Base-by-base conservation (phyloP, 2,113 vertebrate species). In the Gymnobelideus leadbeateri region DNA sequence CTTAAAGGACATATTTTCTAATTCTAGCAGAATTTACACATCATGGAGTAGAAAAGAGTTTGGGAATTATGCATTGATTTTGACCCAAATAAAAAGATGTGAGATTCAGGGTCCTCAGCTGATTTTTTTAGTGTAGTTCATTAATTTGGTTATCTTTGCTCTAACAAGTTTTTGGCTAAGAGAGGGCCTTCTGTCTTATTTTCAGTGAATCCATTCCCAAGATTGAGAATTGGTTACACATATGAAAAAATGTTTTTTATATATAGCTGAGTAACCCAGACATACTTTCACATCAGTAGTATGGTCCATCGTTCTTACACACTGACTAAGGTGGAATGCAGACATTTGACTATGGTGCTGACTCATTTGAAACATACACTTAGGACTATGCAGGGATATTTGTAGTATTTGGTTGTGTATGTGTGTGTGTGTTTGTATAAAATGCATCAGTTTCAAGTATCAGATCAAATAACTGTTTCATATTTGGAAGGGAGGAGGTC, bases 1-100 rank as follows among this genome's bases (percentile, higher is more conserved):
- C 14, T 43, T 43, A 43, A 84, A n/a, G n/a, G 16, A 23, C n/a
- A 21, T 61, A 52, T 92, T n/a, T 46, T 31, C 52, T 54, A 3
- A 11, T 43, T 52, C 25, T 89, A 68, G 0, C 23, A 54, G 25
- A 91, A 92, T 95, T 77, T 90, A 57, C 3, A 25, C 92, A 8
- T 95, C 47, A 52, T 89, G 26, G 50, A 91, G 4, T 96, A 54
- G 47, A 93, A 90, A 2, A 91, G 9, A 49, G 25, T 95, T 93
- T 52, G 68, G 61, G 21, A 84, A 96, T 94, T 92, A 84, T 7
- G n/a, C 16, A 84, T 43, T 84, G 43, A 43, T 19, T 84, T 21
- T 43, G 14, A 84, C 37, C 68, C 68, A 43, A n/a, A n/a, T 43
- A 43, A n/a, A 77, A 84, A 43, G 37, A 84, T 21, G 16, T 84